Evolutionary conservation across 2,888 invertebrate species (phyloP).

Genomic region (Hybos culiciformis): DNA sequence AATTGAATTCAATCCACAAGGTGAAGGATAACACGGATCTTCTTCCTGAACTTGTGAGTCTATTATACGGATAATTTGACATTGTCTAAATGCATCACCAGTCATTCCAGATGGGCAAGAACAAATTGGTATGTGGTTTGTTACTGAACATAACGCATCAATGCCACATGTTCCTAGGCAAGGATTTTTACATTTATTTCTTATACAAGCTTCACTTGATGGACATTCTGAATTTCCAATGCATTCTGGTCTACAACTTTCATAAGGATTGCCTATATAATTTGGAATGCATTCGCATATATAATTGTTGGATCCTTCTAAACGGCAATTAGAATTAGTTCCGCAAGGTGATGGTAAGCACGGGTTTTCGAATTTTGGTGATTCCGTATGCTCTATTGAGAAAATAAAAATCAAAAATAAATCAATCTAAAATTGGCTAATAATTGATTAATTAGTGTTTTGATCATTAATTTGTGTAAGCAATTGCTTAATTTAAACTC

Average conservation of each 20-base stretch:
- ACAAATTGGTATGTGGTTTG: conserved; percentile 56
- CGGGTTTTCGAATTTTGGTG: conserved; percentile 38
- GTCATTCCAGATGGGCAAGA: conserved; percentile 47
- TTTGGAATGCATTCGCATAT: conserved; percentile 48
- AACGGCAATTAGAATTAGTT: conserved; percentile 50
- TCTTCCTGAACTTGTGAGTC: conserved; percentile 21
- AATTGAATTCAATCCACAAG: conserved; percentile 65
- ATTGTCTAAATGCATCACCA: conserved; percentile 49
- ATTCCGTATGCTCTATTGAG: too few relatives aligned
- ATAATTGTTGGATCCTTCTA: conserved; percentile 37
- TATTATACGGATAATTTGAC: conserved; percentile 28
- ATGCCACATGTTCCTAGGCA: conserved; percentile 70
- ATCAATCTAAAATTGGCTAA: conserved; percentile 1
- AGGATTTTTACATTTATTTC: conserved; percentile 70
- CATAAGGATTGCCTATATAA: conserved; percentile 62
- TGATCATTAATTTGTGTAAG: not conserved
- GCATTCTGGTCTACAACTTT: conserved; percentile 70
- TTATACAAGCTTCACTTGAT: conserved; percentile 66
- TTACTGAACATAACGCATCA: conserved; percentile 62
- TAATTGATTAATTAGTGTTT: too few relatives aligned
- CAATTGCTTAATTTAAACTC: not conserved
- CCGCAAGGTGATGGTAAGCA: conserved; percentile 62
- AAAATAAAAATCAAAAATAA: conserved; percentile 3
- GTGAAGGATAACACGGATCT: conserved; percentile 53
- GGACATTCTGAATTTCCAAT: conserved; percentile 76